Conservation (phyloP, 2,797 vertebrate species). For the Leontocebus nigricollis region DNA sequence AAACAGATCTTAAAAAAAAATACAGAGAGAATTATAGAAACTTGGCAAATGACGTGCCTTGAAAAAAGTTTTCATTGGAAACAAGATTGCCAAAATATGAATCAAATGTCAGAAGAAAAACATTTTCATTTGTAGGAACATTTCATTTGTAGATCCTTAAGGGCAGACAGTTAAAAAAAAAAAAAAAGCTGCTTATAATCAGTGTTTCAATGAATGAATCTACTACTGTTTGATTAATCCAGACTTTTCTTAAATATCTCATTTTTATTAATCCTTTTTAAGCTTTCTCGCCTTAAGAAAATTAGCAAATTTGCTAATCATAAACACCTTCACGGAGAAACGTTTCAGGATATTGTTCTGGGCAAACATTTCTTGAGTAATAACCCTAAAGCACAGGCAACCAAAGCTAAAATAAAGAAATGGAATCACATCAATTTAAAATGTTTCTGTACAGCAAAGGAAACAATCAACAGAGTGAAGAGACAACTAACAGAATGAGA, state of each 20-base stretch:
- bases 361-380: neutral
- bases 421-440: neutral
- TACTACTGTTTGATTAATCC: neutral
- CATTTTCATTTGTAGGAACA: neutral
- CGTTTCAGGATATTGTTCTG: neutral
- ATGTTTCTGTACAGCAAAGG: neutral
- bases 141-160: neutral
- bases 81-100: neutral
- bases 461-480: neutral
- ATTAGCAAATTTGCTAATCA: neutral
- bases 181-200: neutral
- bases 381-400: neutral
- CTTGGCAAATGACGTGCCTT: neutral
- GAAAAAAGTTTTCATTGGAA: neutral
- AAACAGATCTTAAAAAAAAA: neutral
- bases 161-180: neutral
- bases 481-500: neutral
- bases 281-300: neutral
- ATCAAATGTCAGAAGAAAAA: neutral
- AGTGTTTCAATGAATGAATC: neutral
- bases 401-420: neutral
- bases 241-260: neutral
- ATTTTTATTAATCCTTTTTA: neutral
- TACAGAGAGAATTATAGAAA: neutral
- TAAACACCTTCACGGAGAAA: neutral